phyloP scores from a whole-genome alignment of 2,888 invertebrate species.

The Fissipunctia ypsillon region DNA sequence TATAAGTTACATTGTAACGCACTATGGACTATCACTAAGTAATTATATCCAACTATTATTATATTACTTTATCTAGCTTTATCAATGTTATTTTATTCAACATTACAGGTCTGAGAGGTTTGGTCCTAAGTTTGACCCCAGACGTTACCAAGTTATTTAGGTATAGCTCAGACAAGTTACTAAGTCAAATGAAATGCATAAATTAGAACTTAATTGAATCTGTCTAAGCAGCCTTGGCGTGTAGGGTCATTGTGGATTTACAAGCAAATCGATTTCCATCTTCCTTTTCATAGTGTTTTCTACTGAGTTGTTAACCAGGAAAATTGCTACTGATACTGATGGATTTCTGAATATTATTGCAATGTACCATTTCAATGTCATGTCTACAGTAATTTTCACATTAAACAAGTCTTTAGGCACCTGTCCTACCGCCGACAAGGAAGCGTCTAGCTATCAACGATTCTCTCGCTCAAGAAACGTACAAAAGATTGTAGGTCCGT shows the following conservation, averaged over 20 bases:
- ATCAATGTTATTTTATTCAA: constrained; percentile 5
- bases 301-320: not conserved
- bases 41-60: not conserved
- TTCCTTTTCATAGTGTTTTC: not conserved
- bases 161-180: not conserved
- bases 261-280: not conserved
- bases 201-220: not conserved
- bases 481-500: no score
- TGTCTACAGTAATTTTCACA: not conserved
- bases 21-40: not conserved
- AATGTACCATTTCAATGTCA: not conserved
- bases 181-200: not conserved
- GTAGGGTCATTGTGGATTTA: not conserved
- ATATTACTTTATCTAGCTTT: not conserved
- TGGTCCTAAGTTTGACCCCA: constrained; percentile 10
- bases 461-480: no score
- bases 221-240: not conserved
- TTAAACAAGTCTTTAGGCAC: not conserved
- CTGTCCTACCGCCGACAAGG: no score
- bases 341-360: no score
- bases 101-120: not conserved
- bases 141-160: not conserved
- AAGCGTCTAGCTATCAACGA: no score
- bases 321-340: not conserved
- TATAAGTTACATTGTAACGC: not conserved